Evolutionary conservation across 2,797 vertebrate genomes (phyloP).

Genomic region (Potorous gilbertii): DNA sequence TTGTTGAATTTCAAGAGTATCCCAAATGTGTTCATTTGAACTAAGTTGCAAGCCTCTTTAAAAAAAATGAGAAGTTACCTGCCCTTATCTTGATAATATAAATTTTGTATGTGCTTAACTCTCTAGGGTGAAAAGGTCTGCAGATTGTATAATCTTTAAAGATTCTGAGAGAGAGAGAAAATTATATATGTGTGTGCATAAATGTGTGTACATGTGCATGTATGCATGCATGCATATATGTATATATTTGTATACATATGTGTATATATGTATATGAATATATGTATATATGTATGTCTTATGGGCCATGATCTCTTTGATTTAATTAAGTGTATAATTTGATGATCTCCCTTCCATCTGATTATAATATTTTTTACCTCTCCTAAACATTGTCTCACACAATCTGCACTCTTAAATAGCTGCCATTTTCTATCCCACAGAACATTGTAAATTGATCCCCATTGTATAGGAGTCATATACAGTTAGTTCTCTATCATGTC

Average conservation of each 20-base stretch:
- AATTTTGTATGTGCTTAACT: neutral
- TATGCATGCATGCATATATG: too few relatives aligned
- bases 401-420: neutral
- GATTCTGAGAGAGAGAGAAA: too few relatives aligned
- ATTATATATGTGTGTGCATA: too few relatives aligned
- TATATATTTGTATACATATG: too few relatives aligned
- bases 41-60: neutral
- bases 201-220: too few relatives aligned
- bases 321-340: neutral
- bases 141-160: neutral
- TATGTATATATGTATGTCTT: too few relatives aligned
- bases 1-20: neutral
- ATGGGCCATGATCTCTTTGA: neutral
- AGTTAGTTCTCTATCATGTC: neutral
- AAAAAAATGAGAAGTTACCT: neutral
- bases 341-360: neutral
- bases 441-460: neutral
- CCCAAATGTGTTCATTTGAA: neutral
- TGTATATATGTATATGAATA: too few relatives aligned
- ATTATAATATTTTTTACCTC: neutral
- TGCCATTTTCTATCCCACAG: neutral
- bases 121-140: neutral
- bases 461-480: neutral
- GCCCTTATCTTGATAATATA: neutral
- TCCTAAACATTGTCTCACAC: neutral